These are phyloP conservation scores for Eriocheir sinensis DNA, from an alignment of 1,140 invertebrate species.

Conservation along the genomic window DNA sequence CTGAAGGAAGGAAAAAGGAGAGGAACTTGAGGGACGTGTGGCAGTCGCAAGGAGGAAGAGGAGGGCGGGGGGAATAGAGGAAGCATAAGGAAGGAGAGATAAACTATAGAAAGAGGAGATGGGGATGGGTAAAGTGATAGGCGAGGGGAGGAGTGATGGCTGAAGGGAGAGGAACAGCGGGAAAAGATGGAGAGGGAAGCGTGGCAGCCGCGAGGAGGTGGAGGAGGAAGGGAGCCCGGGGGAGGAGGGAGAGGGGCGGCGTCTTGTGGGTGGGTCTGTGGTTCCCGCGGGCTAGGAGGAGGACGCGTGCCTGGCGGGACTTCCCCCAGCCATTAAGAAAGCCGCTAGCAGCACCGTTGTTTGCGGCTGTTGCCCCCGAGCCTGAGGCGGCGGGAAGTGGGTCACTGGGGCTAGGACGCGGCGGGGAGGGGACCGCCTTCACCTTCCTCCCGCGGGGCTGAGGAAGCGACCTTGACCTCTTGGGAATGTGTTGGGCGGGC, in stretches of 20 bases:
- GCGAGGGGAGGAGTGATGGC: neutral
- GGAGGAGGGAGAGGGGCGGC: neutral
- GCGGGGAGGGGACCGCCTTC: neutral
- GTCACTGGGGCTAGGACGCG: conserved; percentile 42
- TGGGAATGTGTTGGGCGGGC: neutral
- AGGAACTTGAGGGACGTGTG: too few species aligned
- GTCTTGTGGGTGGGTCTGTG: neutral
- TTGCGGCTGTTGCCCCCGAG: conserved; percentile 26
- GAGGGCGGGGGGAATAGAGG: too few species aligned
- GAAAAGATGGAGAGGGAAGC: too few species aligned
- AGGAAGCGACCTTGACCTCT: conserved; percentile 10
- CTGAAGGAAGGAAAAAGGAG: too few species aligned
- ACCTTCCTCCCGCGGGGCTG: too few species aligned
- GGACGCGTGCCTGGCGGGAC: conserved; percentile 66
- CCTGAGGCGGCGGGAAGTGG: conserved; percentile 34
- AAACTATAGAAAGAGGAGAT: too few species aligned
- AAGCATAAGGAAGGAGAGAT: too few species aligned
- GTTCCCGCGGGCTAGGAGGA: conserved; percentile 12
- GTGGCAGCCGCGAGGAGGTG: neutral
- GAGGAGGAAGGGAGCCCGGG: too few species aligned
- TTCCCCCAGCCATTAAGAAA: conserved; percentile 55
- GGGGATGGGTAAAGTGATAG: neutral
- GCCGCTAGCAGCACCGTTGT: conserved; percentile 47
- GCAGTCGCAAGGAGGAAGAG: too few species aligned
- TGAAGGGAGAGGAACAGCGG: too few species aligned